Evolutionary conservation across 2,113 vertebrate species (phyloP).

Genomic region (Macroglossus sobrinus): DNA sequence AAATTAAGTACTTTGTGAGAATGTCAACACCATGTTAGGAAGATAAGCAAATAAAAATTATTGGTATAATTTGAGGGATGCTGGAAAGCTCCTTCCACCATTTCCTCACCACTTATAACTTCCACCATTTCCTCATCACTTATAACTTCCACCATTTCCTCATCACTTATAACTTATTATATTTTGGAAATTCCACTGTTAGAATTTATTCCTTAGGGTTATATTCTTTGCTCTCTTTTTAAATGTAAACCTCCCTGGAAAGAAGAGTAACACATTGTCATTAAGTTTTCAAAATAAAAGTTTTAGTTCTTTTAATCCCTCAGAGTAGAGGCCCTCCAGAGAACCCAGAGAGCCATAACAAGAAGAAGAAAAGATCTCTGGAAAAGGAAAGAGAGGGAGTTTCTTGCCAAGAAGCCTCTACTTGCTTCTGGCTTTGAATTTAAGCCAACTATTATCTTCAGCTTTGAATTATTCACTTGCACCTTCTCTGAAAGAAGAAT

Average conservation of each 20-base stretch:
- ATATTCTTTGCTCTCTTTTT: not conserved
- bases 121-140: not conserved
- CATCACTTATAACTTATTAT: not conserved
- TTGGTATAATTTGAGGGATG: not conserved
- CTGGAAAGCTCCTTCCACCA: not conserved
- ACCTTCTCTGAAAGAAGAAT: not conserved
- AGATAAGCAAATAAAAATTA: not conserved
- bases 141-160: not conserved
- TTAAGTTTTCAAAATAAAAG: not conserved
- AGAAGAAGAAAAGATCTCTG: not conserved
- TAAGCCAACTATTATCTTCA: not conserved
- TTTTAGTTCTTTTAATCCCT: not conserved
- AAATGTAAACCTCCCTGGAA: not conserved
- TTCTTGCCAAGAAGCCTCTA: not conserved
- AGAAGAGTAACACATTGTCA: not conserved
- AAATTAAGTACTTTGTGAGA: not conserved
- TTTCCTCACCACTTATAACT: not conserved
- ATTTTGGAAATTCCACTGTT: not conserved
- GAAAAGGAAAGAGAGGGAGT: not conserved
- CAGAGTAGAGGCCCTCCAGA: not conserved
- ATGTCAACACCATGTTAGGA: not conserved
- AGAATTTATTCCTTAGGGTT: not conserved
- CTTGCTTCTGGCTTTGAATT: not conserved
- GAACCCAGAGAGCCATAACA: not conserved
- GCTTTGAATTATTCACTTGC: not conserved